These are phyloP conservation scores for Drosophila subpulchrella DNA, from an alignment of 1,140 invertebrate species.

Conservation along the genomic window DNA sequence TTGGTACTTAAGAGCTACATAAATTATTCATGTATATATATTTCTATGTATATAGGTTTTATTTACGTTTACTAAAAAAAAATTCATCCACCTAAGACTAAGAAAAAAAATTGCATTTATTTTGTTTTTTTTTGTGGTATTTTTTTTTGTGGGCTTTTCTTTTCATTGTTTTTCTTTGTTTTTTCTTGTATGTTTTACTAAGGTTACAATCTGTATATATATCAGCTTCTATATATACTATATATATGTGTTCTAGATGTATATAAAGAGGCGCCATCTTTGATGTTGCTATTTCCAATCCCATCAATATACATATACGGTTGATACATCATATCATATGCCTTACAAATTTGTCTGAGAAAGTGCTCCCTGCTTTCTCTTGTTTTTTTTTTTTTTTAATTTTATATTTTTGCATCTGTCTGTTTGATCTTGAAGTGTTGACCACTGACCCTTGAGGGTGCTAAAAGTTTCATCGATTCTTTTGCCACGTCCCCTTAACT, in stretches of 20 bases:
- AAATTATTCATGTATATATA: conserved; percentile 65
- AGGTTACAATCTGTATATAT: conserved; percentile 58
- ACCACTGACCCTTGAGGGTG: not conserved
- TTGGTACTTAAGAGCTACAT: conserved; percentile 74
- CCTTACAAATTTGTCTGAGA: conserved; percentile 12
- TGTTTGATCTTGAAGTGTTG: conserved; percentile 1
- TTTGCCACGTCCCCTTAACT: conserved; percentile 9
- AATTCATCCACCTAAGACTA: conserved; percentile 70
- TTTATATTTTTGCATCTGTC: not conserved
- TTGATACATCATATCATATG: conserved; percentile 15
- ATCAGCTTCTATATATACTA: conserved; percentile 28
- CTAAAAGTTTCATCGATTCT: not conserved
- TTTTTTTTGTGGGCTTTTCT: conserved; percentile 32
- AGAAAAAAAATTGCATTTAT: conserved; percentile 69
- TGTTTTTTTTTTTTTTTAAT: not conserved
- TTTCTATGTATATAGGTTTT: conserved; percentile 53
- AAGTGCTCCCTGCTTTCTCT: not conserved
- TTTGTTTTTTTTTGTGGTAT: conserved; percentile 28
- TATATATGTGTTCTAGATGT: conserved; percentile 40
- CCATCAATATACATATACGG: conserved; percentile 49
- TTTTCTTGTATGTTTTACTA: conserved; percentile 40
- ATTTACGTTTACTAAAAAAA: conserved; percentile 79
- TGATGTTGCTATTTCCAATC: conserved; percentile 66
- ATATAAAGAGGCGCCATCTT: conserved; percentile 70
- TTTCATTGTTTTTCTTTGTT: conserved; percentile 2